Conservation (phyloP, 2,888 invertebrate genomes). For the Deilephila elpenor region DNA sequence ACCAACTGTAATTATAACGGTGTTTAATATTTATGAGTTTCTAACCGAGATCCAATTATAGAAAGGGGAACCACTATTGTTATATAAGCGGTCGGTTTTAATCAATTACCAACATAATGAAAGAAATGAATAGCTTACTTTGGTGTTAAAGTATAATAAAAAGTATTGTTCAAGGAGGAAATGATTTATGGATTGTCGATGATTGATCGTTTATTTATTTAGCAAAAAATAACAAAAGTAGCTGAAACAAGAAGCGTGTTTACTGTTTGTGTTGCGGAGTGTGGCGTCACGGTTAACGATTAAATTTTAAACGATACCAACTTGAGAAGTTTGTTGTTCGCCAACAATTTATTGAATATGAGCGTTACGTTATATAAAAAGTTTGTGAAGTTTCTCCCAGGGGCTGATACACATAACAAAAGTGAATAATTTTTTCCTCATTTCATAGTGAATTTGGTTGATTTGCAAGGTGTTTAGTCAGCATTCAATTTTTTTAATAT, state of each 20-base stretch:
- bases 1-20: neutral
- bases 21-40: slow-evolving; percentile 4
- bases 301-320: slow-evolving; percentile 38
- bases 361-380: slow-evolving; percentile 7
- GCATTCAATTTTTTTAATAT: neutral
- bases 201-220: slow-evolving; percentile 50
- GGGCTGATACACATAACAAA: neutral
- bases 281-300: slow-evolving; percentile 41
- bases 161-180: slow-evolving; percentile 49
- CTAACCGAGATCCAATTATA: neutral
- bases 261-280: slow-evolving; percentile 42
- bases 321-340: slow-evolving; percentile 37
- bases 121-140: slow-evolving; percentile 48
- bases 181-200: slow-evolving; percentile 56
- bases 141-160: slow-evolving; percentile 50
- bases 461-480: neutral
- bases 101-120: slow-evolving; percentile 44
- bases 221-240: slow-evolving; percentile 41
- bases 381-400: neutral
- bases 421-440: neutral
- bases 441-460: neutral
- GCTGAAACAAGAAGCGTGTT: slow-evolving; percentile 43
- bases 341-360: slow-evolving; percentile 36
- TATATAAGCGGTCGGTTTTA: slow-evolving; percentile 29
- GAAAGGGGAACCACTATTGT: neutral